Conservation (phyloP, 2,113 vertebrate species). For the Mustela nigripes region DNA sequence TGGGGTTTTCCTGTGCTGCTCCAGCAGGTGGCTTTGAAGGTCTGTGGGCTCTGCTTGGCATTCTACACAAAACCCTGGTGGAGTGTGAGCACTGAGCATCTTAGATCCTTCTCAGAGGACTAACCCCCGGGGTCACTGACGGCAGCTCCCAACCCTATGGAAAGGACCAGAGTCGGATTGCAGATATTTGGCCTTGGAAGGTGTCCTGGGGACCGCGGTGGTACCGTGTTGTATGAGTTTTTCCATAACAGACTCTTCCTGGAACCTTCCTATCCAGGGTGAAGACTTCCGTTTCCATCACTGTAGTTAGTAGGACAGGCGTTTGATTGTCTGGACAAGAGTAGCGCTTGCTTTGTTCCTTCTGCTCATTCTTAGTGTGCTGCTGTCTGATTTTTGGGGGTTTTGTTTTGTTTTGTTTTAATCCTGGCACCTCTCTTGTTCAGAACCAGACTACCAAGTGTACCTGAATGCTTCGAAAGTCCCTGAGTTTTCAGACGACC, state of each 20-base stretch:
- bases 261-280: background rate
- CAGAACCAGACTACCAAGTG: constrained; percentile 91
- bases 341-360: background rate
- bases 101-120: background rate
- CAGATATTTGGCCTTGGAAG: background rate
- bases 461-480: constrained; percentile 86
- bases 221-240: background rate
- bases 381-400: constrained; percentile 33
- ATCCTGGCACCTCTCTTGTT: background rate
- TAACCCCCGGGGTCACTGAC: background rate
- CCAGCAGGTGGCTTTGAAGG: background rate
- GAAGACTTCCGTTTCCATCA: background rate
- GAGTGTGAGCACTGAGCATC: background rate
- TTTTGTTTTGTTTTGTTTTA: background rate
- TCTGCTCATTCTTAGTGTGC: background rate
- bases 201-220: background rate
- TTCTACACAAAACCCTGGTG: background rate
- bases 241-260: background rate
- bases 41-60: background rate
- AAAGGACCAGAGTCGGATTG: background rate
- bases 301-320: no score
- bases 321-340: background rate
- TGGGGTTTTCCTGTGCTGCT: background rate
- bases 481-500: constrained; percentile 91
- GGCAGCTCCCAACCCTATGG: fast-evolving